Percentiles rank a stretch among this genome's conserved stretches.
Conservation (phyloP, 2,888 invertebrate species). For the Lacanobia oleracea region DNA sequence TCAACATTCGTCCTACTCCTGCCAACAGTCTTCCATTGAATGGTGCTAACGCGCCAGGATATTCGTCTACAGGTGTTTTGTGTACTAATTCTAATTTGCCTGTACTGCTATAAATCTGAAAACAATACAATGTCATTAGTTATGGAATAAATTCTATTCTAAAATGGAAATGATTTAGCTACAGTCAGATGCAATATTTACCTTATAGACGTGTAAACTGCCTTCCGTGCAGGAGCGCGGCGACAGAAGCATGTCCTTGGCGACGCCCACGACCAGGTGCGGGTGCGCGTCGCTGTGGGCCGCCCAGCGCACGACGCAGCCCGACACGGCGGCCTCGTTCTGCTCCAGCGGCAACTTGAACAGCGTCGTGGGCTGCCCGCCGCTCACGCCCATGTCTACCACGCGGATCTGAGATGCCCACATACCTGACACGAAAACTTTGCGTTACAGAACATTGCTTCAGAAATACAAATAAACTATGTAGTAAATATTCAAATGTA, state of each 20-base stretch:
- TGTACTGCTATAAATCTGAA: constrained; percentile 93
- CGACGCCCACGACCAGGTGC: constrained; percentile 96
- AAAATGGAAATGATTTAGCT: background rate
- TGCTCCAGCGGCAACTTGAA: constrained; percentile 96
- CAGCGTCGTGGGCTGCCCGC: constrained; percentile 93
- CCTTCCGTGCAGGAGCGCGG: constrained; percentile 96
- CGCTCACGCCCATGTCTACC: constrained; percentile 94
- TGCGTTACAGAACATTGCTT: background rate
- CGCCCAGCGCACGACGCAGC: constrained; percentile 95
- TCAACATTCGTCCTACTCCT: constrained; percentile 97
- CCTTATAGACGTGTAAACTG: constrained; percentile 96
- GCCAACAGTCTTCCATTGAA: constrained; percentile 98
- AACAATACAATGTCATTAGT: constrained; percentile 12
- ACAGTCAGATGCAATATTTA: constrained; percentile 62
- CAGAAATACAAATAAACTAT: background rate
- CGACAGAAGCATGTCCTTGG: constrained; percentile 96
- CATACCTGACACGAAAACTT: constrained; percentile 91
- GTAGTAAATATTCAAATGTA: constrained; percentile 69
- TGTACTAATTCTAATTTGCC: constrained; percentile 97
- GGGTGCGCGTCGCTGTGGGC: constrained; percentile 85
- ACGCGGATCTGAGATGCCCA: constrained; percentile 98
- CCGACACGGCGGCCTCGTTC: constrained; percentile 98
- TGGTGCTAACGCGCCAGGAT: constrained; percentile 96
- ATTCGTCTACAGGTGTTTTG: constrained; percentile 97
- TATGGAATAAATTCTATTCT: background rate